Conservation (phyloP, 1,140 invertebrate species). For the Pseudomyrmex sp. region DNA sequence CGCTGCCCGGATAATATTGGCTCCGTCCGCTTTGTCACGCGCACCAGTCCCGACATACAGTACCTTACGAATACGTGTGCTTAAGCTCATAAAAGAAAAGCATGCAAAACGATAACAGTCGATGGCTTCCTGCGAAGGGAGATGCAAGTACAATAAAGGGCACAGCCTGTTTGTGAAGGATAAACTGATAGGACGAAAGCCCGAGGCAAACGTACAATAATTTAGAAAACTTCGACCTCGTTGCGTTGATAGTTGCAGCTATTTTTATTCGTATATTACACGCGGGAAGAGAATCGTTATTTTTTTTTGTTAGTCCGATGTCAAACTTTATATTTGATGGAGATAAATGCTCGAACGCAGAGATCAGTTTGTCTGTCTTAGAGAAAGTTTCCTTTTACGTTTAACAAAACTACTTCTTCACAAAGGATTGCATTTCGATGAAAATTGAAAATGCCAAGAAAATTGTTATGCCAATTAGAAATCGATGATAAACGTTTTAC, state of each 20-base stretch:
- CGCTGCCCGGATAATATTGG: constrained; percentile 48
- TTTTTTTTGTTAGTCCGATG: constrained; percentile 28
- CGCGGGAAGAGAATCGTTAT: constrained; percentile 31
- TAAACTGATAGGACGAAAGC: constrained; percentile 19
- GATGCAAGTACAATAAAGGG: not conserved
- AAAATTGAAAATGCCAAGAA: constrained; percentile 1
- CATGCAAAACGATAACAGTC: constrained; percentile 40
- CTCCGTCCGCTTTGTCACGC: constrained; percentile 22
- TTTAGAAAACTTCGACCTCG: constrained; percentile 46
- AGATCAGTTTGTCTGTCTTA: constrained; percentile 24
- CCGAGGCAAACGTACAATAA: constrained; percentile 33
- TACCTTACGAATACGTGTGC: not conserved
- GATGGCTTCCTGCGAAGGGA: constrained; percentile 1
- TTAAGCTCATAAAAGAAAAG: constrained; percentile 51
- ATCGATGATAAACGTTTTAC: not conserved
- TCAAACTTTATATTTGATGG: constrained; percentile 29
- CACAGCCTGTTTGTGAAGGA: constrained; percentile 10
- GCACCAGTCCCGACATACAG: not conserved
- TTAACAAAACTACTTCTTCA: not conserved
- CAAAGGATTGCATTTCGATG: constrained; percentile 16
- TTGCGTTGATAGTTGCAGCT: not conserved
- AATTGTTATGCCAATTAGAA: not conserved
- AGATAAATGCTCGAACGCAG: constrained; percentile 22
- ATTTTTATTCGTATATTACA: constrained; percentile 1
- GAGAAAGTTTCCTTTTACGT: not conserved